A percentile compares a stretch with the other conserved stretches of the same genome.
These are phyloP conservation scores for Lepus oiostolus DNA, from an alignment of 2,797 vertebrate genomes.

Conservation along the genomic window DNA sequence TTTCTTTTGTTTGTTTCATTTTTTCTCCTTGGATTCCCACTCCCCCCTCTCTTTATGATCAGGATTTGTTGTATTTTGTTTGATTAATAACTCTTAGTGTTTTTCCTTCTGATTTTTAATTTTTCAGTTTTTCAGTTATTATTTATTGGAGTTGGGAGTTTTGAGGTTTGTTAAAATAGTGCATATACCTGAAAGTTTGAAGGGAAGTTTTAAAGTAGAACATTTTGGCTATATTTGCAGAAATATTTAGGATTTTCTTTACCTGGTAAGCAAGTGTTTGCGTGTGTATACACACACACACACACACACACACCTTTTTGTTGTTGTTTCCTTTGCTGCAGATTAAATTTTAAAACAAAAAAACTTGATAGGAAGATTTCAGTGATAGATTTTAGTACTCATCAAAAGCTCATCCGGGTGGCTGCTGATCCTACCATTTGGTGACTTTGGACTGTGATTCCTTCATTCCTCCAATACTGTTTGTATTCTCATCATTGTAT, in stretches of 20 bases:
- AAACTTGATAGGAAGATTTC: not conserved
- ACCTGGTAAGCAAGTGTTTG: not conserved
- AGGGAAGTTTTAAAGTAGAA: not conserved
- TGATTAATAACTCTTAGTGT: not conserved
- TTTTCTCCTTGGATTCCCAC: not conserved
- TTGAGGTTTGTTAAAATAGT: not conserved
- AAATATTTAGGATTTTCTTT: constrained; percentile 6
- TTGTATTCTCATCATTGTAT: not conserved
- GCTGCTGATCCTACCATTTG: rapidly evolving
- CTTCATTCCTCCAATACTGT: not conserved
- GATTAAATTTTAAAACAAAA: not conserved
- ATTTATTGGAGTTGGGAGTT: not conserved
- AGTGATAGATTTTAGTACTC: too few species aligned
- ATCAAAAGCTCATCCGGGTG: not conserved
- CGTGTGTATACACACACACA: too few species aligned
- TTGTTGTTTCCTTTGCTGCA: not conserved
- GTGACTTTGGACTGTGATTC: not conserved
- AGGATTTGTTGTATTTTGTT: not conserved
- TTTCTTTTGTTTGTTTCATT: not conserved
- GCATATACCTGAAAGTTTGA: not conserved
- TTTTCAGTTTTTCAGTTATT: not conserved
- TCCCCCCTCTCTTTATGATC: not conserved
- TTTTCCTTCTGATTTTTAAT: not conserved
- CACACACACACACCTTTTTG: too few species aligned
- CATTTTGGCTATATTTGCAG: not conserved